Base-by-base conservation (phyloP, 2,888 invertebrate genomes). In the Nomada fabriciana region DNA sequence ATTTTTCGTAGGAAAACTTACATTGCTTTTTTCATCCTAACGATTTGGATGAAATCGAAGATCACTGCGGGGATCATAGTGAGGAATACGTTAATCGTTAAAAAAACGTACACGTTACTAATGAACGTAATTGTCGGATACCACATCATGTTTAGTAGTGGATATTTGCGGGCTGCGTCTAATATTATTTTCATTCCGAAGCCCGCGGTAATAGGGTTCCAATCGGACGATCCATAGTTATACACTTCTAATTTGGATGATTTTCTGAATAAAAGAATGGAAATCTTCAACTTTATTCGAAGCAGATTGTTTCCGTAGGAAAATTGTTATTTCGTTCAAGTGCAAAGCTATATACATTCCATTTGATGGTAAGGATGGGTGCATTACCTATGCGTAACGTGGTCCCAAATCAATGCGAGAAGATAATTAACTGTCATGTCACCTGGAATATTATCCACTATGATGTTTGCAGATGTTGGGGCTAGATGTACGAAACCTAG, bases 231-330 rank as follows among this genome's bases (percentile, higher is more conserved):
- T 2, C 36, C 36, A 36, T 36, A 36, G 36, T 36, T 36, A 7
- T 36, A 7, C 7, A 36, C 36, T 36, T 36, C 36, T 36, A 36
- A 36, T 9, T 36, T 36, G 36, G 7, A 36, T 1, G 36, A 36
- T 36, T 36, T 36, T 98, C 97, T 93, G 96, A 97, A 94, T 98
- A 18, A n/a, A 7, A 13, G 3, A 11, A 23, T 18, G 10, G 13
- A 68, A 42, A 50, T n/a, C 11, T 7, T 23, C 2, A 9, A n/a
- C 13, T 13, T 53, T 23, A 42, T 15, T 11, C 7, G 4, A 0
- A n/a, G 53, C 53, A 10, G n/a, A 20, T 53, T 0, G 5, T n/a
- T 65, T 52, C 25, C 3, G 11, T 36, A 36, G 13, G 13, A 11
- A 13, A 42, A 53, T 18, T 9, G 3, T 3, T 25, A 29, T 13